Evolutionary conservation across 1,140 invertebrate genomes (phyloP), one percentile per base, ranked within the genome.

Genomic region (Aphidius gifuensis): DNA sequence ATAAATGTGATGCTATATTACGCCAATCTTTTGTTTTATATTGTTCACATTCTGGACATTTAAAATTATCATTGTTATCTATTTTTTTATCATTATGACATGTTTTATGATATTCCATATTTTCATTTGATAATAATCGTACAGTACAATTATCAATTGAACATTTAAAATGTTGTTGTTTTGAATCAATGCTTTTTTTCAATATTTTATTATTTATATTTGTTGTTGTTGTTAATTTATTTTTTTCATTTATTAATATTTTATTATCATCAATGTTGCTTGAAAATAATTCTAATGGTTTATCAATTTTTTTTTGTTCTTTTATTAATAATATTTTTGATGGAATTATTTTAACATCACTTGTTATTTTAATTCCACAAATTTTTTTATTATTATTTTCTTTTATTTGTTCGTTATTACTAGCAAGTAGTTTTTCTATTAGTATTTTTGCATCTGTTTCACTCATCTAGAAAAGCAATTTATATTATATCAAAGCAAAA

Each of bases 101-200:
- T 46, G 70, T 73, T 6, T 73, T 64, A 64, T 84, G 83, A 64
- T 82, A 79, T 5, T 78, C 71, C 45, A 84, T 72, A 62, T 80
- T 81, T 42, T 76, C 74, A 9, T 75, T 62, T 23, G 71, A 70
- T 53, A 71, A 70, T 56, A 83, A 75, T 39, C 74, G 67, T 5
- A 80, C 64, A 39, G 70, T 70, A 67, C 79, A 81, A 9, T 70
- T 69, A 62, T 74, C 68, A 40, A 75, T 63, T 42, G 67, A 66
- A 64, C 77, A 79, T 42, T 60, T 62, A 48, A 32, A 64, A 9
- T 32, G 40, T 43, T 9, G 44, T 8, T 45, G 38, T 47, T 38
- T 53, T 46, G 11, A 16, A 43, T 58, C 16, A 7, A 11, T 55
- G 4, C 16, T 55, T 39, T 55, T 55, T 21, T 5, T 55, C 1